phyloP scores from a whole-genome alignment of 2,113 vertebrate genomes.

The Rhodinocichla rosea region DNA sequence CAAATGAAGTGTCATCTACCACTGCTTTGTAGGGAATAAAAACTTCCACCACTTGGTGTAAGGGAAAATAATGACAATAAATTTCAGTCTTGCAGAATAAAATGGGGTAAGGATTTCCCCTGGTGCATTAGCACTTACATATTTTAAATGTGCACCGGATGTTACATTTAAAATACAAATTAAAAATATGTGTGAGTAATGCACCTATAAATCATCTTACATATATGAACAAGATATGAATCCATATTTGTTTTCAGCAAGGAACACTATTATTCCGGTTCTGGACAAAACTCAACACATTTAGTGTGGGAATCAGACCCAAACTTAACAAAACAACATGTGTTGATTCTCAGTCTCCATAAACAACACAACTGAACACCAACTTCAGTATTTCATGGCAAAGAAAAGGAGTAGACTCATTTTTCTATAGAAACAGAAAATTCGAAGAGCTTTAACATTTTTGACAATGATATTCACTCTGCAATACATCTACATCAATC shows the following conservation, averaged over 20 bases:
- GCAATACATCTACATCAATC: constrained; percentile 46
- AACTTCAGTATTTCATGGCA: not conserved
- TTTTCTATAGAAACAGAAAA: constrained; percentile 15
- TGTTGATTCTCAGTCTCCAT: not conserved
- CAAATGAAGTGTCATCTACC: not conserved
- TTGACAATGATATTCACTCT: not conserved
- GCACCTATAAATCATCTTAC: not conserved
- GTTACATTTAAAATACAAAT: not conserved
- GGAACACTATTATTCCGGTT: not conserved
- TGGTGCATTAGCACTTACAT: not conserved
- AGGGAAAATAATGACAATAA: not conserved
- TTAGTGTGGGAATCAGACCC: not conserved
- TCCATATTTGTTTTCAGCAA: not conserved
- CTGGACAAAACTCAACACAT: not conserved
- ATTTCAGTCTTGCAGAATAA: not conserved
- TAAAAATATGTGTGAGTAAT: not conserved
- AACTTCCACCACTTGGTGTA: not conserved
- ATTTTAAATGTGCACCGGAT: not conserved
- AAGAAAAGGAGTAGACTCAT: not conserved
- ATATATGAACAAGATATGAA: not conserved
- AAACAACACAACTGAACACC: not conserved
- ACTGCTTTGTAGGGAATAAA: not conserved
- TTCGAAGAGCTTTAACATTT: constrained; percentile 19
- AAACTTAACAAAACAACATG: not conserved
- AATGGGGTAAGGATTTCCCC: not conserved